Conservation (phyloP, 2,888 invertebrate species). For the Caenorhabditis japonica region DNA sequence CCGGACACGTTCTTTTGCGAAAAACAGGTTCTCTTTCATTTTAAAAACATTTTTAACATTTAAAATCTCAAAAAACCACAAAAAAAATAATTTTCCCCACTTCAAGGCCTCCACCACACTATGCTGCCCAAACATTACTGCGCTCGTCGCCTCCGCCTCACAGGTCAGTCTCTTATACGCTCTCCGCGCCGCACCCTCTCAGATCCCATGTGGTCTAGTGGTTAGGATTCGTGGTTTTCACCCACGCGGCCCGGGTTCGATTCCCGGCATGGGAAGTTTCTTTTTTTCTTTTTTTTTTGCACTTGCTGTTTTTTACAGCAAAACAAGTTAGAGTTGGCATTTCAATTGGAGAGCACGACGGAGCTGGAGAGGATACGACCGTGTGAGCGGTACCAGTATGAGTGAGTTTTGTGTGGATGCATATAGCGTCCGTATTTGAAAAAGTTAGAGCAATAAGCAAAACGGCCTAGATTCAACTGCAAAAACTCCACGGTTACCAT, state of each 20-base stretch:
- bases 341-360: constrained; percentile 34
- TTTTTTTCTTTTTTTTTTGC: constrained; percentile 8
- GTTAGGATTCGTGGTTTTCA: constrained; percentile 68
- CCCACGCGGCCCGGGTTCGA: constrained; percentile 77
- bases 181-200: background rate
- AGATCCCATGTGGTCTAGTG: constrained; percentile 52
- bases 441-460: constrained; percentile 11
- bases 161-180: constrained; percentile 4
- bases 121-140: constrained; percentile 31
- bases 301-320: background rate
- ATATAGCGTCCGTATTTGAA: background rate
- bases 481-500: background rate
- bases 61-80: background rate
- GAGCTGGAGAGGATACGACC: constrained; percentile 18
- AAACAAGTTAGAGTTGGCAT: constrained; percentile 5
- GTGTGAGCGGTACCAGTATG: constrained; percentile 39
- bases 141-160: background rate
- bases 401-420: constrained; percentile 4
- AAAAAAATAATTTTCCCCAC: too few relatives aligned
- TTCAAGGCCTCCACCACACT: background rate
- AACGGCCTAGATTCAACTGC: too few relatives aligned
- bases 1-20: constrained; percentile 37
- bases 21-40: constrained; percentile 20
- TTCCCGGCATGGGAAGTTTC: constrained; percentile 76
- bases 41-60: background rate